These are phyloP conservation scores for Lates calcarifer DNA, from an alignment of 2,113 vertebrate genomes.

Conservation along the genomic window DNA sequence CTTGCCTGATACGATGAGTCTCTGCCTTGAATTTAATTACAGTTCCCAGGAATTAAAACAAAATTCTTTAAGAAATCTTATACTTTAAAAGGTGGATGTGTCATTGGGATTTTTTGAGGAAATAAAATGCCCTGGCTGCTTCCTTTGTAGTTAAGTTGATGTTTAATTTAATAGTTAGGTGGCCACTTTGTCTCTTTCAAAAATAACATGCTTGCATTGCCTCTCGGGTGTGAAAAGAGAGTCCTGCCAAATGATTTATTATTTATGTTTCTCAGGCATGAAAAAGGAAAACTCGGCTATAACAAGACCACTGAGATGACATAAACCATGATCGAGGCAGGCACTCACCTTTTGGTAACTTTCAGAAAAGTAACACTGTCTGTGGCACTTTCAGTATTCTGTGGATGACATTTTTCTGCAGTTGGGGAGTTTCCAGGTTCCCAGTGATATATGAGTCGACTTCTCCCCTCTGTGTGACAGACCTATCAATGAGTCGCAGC, in stretches of 20 bases:
- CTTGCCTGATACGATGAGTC: neutral
- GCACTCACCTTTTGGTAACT: conserved; percentile 36
- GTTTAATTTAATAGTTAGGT: neutral
- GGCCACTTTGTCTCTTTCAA: neutral
- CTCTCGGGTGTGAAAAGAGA: neutral
- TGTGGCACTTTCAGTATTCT: conserved; percentile 29
- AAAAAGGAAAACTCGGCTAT: conserved; percentile 4
- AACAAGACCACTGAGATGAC: conserved; percentile 20
- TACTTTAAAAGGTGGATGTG: neutral
- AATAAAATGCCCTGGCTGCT: neutral
- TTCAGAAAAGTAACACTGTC: conserved; percentile 30
- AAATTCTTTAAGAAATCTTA: neutral
- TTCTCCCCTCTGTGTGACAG: conserved; percentile 32
- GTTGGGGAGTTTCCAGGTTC: conserved; percentile 59
- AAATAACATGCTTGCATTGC: neutral
- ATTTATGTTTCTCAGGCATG: conserved; percentile 29
- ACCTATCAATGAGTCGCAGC: conserved; percentile 37
- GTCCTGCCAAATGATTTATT: conserved; percentile 18
- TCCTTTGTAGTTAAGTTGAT: neutral
- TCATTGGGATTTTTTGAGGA: neutral
- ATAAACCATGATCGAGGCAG: conserved; percentile 25
- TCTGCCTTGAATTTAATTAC: neutral
- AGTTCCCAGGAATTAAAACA: neutral
- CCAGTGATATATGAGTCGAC: conserved; percentile 46
- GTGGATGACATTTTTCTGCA: conserved; percentile 41